Evolutionary conservation across 2,888 invertebrate genomes (phyloP).

Genomic region (Sinelater perroti): DNA sequence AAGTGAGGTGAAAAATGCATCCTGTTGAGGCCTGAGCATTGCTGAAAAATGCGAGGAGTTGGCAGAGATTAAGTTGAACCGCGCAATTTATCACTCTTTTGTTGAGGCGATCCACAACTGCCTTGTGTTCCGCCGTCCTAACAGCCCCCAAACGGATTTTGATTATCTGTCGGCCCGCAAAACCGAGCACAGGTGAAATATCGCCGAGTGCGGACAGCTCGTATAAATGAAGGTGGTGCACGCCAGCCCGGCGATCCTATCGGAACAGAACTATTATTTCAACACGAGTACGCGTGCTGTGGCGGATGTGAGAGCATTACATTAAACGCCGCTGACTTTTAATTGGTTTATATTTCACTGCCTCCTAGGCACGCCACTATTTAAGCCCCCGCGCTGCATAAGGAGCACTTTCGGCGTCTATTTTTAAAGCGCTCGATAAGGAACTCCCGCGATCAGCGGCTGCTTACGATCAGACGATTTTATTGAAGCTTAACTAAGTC

Average conservation of each 20-base stretch:
- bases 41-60: no score
- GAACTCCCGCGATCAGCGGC: conserved; percentile 20
- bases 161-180: background rate
- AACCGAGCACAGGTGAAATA: conserved; percentile 9
- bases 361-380: conserved; percentile 46
- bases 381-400: conserved; percentile 43
- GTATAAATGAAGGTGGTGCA: conserved; percentile 56
- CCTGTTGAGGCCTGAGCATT: no score
- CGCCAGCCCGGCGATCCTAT: conserved; percentile 54
- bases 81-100: no score
- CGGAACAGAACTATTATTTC: conserved; percentile 55
- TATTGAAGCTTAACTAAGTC: no score
- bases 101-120: no score
- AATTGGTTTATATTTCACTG: conserved; percentile 59
- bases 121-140: no score
- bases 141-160: background rate
- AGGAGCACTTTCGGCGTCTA: conserved; percentile 40
- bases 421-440: conserved; percentile 35
- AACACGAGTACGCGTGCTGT: conserved; percentile 57
- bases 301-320: conserved; percentile 57
- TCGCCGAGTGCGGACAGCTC: conserved; percentile 36
- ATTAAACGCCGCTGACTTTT: conserved; percentile 58
- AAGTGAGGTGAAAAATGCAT: no score
- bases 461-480: no score
- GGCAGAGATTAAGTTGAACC: no score